Percentiles rank a stretch among this genome's conserved stretches.
These are phyloP conservation scores for Drosophila grimshawi DNA, from an alignment of 1,140 invertebrate species.

Conservation along the genomic window DNA sequence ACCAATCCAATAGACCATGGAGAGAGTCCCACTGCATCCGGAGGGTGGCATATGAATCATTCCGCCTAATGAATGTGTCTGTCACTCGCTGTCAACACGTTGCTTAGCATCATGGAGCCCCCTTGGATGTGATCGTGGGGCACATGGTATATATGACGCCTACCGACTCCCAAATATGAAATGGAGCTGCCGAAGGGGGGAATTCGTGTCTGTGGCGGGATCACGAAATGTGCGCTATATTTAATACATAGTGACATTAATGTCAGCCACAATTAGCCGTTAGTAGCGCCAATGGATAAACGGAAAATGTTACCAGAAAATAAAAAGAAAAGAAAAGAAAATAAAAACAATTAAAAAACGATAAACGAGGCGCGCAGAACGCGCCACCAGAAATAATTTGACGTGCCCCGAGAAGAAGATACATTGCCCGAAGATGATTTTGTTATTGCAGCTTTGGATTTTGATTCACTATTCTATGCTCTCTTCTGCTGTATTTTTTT, in stretches of 20 bases:
- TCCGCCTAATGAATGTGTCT: conserved; percentile 80
- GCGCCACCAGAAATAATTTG: conserved; percentile 74
- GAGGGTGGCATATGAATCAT: conserved; percentile 69
- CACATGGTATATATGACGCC: conserved; percentile 30
- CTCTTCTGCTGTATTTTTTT: not conserved
- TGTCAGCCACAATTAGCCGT: conserved; percentile 75
- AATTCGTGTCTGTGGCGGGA: not conserved
- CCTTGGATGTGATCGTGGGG: conserved; percentile 21
- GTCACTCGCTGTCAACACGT: conserved; percentile 81
- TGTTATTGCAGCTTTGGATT: conserved; percentile 78
- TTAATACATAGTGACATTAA: conserved; percentile 81
- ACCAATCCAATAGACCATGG: not conserved
- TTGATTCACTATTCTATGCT: conserved; percentile 59
- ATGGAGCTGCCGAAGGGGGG: conserved; percentile 56
- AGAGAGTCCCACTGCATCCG: conserved; percentile 15
- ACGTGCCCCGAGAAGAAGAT: conserved; percentile 47
- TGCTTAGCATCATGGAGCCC: conserved; percentile 45
- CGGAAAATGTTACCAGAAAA: conserved; percentile 37
- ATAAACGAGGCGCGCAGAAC: conserved; percentile 60
- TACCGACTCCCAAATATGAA: conserved; percentile 70
- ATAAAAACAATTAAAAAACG: conserved; percentile 77
- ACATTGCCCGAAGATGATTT: conserved; percentile 29
- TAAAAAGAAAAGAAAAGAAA: conserved; percentile 37
- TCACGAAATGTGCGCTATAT: conserved; percentile 63
- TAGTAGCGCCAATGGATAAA: conserved; percentile 59